Conservation (phyloP, 2,888 invertebrate genomes). For the Acanthosepion lycidas region DNA sequence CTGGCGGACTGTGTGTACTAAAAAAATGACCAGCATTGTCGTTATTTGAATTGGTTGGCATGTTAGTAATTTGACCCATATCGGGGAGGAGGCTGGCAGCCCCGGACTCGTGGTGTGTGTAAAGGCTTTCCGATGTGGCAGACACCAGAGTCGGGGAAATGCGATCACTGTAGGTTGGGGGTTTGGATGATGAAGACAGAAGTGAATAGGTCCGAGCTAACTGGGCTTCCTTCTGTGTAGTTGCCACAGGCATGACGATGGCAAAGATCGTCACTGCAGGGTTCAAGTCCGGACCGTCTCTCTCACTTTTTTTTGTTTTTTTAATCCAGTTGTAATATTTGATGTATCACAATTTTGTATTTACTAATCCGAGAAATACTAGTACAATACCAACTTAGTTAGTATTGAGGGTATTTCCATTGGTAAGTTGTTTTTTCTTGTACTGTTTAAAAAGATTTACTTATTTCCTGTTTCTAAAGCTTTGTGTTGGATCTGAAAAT, state of each 20-base stretch:
- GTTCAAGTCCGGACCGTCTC: neutral
- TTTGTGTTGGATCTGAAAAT: neutral
- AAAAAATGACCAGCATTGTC: slow-evolving; percentile 62
- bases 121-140: slow-evolving; percentile 33
- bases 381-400: neutral
- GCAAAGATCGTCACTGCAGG: neutral
- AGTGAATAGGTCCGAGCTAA: slow-evolving; percentile 49
- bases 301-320: neutral
- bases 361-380: neutral
- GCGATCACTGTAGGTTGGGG: slow-evolving; percentile 36
- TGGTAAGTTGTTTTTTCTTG: neutral
- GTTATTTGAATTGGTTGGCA: slow-evolving; percentile 50
- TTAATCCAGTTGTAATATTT: neutral
- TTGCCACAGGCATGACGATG: slow-evolving; percentile 66
- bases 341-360: neutral
- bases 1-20: slow-evolving; percentile 73
- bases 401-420: neutral
- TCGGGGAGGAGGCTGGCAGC: slow-evolving; percentile 51
- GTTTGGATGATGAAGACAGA: slow-evolving; percentile 41
- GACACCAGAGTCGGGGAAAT: slow-evolving; percentile 41
- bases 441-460: neutral
- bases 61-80: slow-evolving; percentile 51
- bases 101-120: slow-evolving; percentile 50
- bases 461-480: neutral
- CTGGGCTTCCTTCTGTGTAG: slow-evolving; percentile 65